A percentile compares a stretch with the other conserved stretches of the same genome.
Conservation (phyloP, 1,140 invertebrate species). For the Oedothorax gibbosus region DNA sequence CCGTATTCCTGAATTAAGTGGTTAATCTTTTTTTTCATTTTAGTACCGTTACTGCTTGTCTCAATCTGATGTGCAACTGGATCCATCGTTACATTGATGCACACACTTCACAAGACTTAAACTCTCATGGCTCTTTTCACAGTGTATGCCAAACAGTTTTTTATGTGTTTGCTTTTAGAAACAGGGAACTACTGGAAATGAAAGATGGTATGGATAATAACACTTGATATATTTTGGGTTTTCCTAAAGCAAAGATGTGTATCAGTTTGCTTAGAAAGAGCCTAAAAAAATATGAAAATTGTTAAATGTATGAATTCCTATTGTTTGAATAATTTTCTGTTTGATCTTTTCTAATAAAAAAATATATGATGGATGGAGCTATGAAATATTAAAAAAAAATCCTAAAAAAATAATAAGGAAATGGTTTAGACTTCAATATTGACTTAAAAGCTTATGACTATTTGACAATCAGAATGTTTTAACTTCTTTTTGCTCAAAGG, state of each 20-base stretch:
- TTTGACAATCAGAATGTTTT: too few relatives aligned
- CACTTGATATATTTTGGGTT: too few relatives aligned
- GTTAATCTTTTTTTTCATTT: constrained; percentile 64
- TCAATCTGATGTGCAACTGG: constrained; percentile 78
- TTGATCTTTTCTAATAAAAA: too few relatives aligned
- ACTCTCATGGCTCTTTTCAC: constrained; percentile 87
- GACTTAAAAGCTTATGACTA: too few relatives aligned
- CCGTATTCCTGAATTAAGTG: background rate
- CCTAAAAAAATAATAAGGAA: too few relatives aligned
- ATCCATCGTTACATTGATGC: constrained; percentile 79
- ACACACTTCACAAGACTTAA: constrained; percentile 71
- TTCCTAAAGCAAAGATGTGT: too few relatives aligned
- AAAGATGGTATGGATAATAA: constrained; percentile 65
- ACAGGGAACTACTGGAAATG: constrained; percentile 81
- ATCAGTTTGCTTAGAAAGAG: too few relatives aligned
- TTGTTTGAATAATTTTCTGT: background rate
- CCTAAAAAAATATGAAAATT: too few relatives aligned
- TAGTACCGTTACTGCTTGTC: constrained; percentile 75
- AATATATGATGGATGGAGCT: too few relatives aligned
- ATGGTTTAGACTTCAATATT: too few relatives aligned
- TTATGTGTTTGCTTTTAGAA: constrained; percentile 88
- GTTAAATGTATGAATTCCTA: background rate
- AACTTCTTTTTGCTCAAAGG: too few relatives aligned
- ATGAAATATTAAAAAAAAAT: too few relatives aligned
- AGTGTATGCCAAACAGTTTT: constrained; percentile 90